phyloP scores from a whole-genome alignment of 2,797 vertebrate species.

The Austrolebias charrua region DNA sequence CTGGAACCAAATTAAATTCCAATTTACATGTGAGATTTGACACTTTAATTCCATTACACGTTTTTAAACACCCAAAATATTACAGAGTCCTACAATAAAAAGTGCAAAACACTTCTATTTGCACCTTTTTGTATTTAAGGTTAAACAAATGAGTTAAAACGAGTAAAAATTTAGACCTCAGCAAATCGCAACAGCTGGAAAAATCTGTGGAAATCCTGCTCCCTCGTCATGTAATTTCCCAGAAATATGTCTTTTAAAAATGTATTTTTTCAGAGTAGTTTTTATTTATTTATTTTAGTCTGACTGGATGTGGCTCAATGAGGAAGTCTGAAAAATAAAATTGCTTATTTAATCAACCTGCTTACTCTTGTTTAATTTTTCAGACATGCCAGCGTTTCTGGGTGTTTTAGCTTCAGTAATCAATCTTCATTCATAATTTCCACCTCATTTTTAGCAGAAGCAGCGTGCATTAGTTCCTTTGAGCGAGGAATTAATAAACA shows the following conservation, averaged over 20 bases:
- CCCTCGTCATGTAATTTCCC: slow-evolving; percentile 28
- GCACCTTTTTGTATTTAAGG: neutral
- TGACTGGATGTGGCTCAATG: neutral
- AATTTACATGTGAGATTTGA: neutral
- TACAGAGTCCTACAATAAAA: slow-evolving; percentile 11
- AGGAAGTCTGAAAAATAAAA: slow-evolving; percentile 41
- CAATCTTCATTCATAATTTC: too few species aligned
- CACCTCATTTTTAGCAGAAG: too few species aligned
- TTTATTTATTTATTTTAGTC: neutral
- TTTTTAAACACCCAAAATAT: slow-evolving; percentile 5
- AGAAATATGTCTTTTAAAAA: slow-evolving; percentile 15
- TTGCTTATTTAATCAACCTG: neutral
- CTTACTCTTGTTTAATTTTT: slow-evolving; percentile 10
- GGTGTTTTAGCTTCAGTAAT: too few species aligned
- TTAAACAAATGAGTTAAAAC: slow-evolving; percentile 39
- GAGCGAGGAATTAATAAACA: too few species aligned
- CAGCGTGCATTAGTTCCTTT: too few species aligned
- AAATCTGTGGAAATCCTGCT: slow-evolving; percentile 42
- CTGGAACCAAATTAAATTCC: too few species aligned
- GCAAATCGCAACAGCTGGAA: slow-evolving; percentile 31
- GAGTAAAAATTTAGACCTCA: slow-evolving; percentile 14
- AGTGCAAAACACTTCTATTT: slow-evolving; percentile 19
- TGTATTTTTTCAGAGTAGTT: neutral
- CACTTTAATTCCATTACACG: neutral
- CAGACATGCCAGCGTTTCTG: neutral